A percentile compares a stretch with the other conserved stretches of the same genome.
phyloP scores from a whole-genome alignment of 2,113 vertebrate genomes.

The Tenebrosternarchus preto region DNA sequence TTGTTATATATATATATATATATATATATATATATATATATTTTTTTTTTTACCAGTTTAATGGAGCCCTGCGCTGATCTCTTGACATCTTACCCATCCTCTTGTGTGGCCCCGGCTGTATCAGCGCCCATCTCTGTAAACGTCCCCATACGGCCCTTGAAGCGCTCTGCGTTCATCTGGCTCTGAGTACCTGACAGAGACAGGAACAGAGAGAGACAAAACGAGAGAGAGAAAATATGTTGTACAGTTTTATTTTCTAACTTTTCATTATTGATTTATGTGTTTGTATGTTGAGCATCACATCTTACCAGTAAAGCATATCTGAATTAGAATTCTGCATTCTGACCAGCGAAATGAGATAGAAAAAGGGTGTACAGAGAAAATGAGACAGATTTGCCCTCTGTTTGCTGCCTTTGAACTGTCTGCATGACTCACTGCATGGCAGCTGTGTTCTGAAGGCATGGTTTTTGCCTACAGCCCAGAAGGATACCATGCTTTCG shows the following conservation, averaged over 20 bases:
- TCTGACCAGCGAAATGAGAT: neutral
- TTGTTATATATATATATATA: no score
- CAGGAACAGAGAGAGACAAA: neutral
- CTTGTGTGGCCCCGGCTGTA: constrained; percentile 61
- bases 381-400: neutral
- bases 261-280: no score
- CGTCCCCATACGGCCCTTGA: constrained; percentile 73
- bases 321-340: no score
- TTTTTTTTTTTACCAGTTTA: neutral
- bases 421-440: constrained; percentile 5
- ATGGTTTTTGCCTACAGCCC: neutral
- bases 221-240: neutral
- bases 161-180: constrained; percentile 71
- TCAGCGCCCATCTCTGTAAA: constrained; percentile 64
- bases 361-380: neutral
- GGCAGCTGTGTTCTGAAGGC: constrained; percentile 6
- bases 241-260: no score
- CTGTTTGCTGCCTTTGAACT: neutral
- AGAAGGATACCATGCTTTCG: neutral
- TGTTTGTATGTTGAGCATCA: no score
- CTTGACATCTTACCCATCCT: constrained; percentile 68
- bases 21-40: no score
- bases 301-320: no score
- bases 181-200: constrained; percentile 68
- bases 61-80: neutral